Evolutionary conservation across 2,797 vertebrate species (phyloP), one percentile per base, ranked within the genome.

Genomic region (Acipenser ruthenus): DNA sequence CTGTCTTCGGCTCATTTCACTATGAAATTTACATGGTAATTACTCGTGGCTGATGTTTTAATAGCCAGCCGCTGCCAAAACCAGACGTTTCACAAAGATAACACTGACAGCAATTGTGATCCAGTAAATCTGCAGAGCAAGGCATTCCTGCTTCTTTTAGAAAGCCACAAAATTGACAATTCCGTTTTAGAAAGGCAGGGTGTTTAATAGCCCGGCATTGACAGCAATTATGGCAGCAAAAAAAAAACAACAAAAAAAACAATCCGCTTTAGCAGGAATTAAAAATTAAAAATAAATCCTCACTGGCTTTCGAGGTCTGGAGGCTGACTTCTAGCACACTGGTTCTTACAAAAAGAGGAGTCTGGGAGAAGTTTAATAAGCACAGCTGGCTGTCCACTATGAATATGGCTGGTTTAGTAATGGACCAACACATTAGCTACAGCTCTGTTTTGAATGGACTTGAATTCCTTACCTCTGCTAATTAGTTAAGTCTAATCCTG

Each of bases 21-120:
- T 78, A 77, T 79, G 82, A 84, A 81, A 88, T 89, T 90, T 87
- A 85, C 80, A 87, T 88, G 87, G 77, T 87, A 89, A 89, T 90
- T 81, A 80, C 71, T 37, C 77, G 79, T 58, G 74, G 74, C 77
- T 71, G 74, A 68, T 50, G 79, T 78, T 77, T 83, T 84, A 85
- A 84, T 71, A 68, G 72, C 81, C 70, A 82, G 78, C 79, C 75
- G 77, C 77, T 88, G 87, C 83, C 86, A 88, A 79, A 80, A 79
- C 72, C 62, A 75, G 80, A 81, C 78, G 79, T 80, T 63, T 52
- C 80, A 73, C 77, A 83, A 80, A 80, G 83, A 79, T 82, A 81
- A 81, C 85, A 79, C 71, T 74, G 79, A 78, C 81, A 78, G 78
- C 75, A 67, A 75, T 81, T 80, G 77, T 71, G 80, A 80, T 78